Percentiles rank a stretch among this genome's conserved stretches.
Conservation (phyloP, 2,113 vertebrate genomes). For the Deroptyus accipitrinus region DNA sequence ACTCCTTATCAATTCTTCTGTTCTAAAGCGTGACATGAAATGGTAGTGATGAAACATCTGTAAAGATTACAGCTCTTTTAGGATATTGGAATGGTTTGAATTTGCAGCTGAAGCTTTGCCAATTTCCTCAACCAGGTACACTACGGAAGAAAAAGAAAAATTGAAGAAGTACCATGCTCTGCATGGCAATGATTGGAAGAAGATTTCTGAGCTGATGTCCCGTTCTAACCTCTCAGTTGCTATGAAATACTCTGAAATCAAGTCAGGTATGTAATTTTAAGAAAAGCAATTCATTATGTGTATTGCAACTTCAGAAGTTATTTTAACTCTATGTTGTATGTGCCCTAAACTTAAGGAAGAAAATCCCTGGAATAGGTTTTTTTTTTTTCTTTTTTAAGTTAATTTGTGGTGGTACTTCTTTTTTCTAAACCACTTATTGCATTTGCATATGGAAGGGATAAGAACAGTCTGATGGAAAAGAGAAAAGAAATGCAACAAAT, state of each 20-base stretch:
- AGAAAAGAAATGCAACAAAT: neutral
- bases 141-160: conserved; percentile 54
- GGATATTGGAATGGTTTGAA: neutral
- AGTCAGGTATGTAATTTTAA: conserved; percentile 32
- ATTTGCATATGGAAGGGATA: neutral
- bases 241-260: conserved; percentile 75
- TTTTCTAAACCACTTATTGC: neutral
- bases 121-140: conserved; percentile 58
- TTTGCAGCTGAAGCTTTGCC: neutral
- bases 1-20: neutral
- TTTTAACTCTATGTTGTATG: neutral
- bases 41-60: neutral
- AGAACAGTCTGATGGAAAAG: neutral
- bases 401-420: neutral
- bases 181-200: conserved; percentile 77
- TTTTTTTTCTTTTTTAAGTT: neutral
- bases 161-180: conserved; percentile 65
- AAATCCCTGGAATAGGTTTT: neutral
- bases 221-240: conserved; percentile 71
- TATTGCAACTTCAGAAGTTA: neutral
- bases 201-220: conserved; percentile 70
- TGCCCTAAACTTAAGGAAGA: neutral
- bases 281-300: neutral
- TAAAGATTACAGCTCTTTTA: neutral
- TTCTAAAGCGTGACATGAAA: neutral